phyloP scores from a whole-genome alignment of 2,888 invertebrate species.

The Lepidonotus clava region DNA sequence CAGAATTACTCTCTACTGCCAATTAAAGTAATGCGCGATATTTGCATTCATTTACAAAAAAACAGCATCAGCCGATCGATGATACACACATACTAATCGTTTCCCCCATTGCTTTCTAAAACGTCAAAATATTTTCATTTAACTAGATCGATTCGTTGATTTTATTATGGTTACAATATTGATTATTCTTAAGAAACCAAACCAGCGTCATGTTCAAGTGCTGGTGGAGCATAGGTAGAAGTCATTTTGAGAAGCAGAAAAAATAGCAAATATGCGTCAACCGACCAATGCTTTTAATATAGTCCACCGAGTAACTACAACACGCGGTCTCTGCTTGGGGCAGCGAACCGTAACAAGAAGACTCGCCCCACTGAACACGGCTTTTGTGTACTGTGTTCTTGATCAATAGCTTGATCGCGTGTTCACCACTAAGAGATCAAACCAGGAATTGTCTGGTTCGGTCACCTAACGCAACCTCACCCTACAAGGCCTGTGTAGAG shows the following conservation, averaged over 20 bases:
- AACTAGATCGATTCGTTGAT: too few species aligned
- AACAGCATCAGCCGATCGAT: too few species aligned
- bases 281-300: not conserved
- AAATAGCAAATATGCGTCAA: not conserved
- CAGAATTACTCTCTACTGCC: too few species aligned
- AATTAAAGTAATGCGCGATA: too few species aligned
- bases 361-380: not conserved
- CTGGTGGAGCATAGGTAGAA: not conserved
- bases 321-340: not conserved
- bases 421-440: not conserved
- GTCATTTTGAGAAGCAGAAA: not conserved
- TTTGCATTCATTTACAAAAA: too few species aligned
- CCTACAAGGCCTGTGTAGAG: too few species aligned
- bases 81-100: too few species aligned
- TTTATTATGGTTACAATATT: not conserved
- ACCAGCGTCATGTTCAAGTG: not conserved
- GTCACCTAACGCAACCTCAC: not conserved
- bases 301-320: too few species aligned
- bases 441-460: not conserved
- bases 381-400: not conserved
- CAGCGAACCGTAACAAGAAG: not conserved
- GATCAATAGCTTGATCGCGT: conserved; percentile 15
- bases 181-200: not conserved
- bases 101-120: too few species aligned
- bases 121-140: too few species aligned